A percentile compares a stretch with the other conserved stretches of the same genome.
Evolutionary conservation across 2,888 invertebrate species (phyloP).

Genomic region (Chelonus formosanus): DNA sequence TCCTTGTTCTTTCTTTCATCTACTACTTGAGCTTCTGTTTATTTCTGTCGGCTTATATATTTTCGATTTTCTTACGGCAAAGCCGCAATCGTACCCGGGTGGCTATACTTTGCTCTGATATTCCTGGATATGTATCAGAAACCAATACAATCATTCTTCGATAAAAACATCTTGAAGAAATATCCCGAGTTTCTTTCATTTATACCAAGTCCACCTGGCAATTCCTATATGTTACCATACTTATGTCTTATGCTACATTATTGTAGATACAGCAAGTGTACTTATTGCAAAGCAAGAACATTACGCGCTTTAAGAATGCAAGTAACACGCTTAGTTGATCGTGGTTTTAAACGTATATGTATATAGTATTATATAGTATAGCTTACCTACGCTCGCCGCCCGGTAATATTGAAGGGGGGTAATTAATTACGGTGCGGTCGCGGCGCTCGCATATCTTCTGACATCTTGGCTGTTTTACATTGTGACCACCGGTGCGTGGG

Average conservation of each 20-base stretch:
- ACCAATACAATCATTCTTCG: constrained; percentile 2
- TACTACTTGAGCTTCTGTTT: neutral
- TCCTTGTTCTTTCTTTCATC: neutral
- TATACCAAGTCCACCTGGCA: no score
- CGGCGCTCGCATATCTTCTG: constrained; percentile 51
- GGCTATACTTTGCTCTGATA: constrained; percentile 20
- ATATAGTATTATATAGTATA: neutral
- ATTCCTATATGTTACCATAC: neutral
- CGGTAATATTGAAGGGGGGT: constrained; percentile 49
- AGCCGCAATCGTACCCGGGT: constrained; percentile 28
- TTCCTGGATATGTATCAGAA: constrained; percentile 27
- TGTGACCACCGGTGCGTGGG: constrained; percentile 53
- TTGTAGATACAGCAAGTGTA: neutral
- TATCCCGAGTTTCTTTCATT: no score
- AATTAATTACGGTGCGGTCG: constrained; percentile 55
- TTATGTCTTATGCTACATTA: no score
- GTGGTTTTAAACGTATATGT: constrained; percentile 7
- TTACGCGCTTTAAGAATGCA: constrained; percentile 8
- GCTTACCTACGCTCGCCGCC: constrained; percentile 21
- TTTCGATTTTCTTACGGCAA: constrained; percentile 55
- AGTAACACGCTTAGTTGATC: constrained; percentile 12
- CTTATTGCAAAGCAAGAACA: neutral
- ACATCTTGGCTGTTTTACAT: constrained; percentile 52
- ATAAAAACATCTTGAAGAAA: no score
- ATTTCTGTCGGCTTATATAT: constrained; percentile 51